Base-by-base conservation (phyloP, 2,797 vertebrate species). In the Dicrostonyx torquatus region DNA sequence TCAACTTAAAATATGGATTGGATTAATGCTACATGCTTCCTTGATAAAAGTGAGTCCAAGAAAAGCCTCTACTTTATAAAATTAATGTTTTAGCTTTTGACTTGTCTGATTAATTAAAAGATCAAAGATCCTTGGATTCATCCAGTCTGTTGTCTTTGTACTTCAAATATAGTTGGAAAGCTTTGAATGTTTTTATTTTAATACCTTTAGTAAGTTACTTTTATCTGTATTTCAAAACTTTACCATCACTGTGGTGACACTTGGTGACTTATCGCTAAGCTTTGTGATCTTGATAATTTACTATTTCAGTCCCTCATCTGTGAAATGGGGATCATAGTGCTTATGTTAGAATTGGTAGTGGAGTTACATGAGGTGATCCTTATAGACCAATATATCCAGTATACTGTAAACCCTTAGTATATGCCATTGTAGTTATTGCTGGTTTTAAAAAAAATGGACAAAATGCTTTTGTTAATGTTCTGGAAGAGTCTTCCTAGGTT, bases 121-220 rank as follows among this genome's bases (percentile, higher is more conserved):
- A 85, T 95, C 77, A 91, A 90, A 92, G 48, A 94, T 64, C 53
- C 20, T 80, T 50, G 31, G 34, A 92, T 96, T 95, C 64, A 90
- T 73, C 87, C 93, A 77, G 50, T 93, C 79, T 89, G 6, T 97
- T 94, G 70, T 37, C 86, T 96, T 97, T 93, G 86, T 94, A 83
- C 68, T 92, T 55, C 31, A 93, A 93, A 48, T 88, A 88, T 93
- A 96, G 34, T 94, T 94, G 84, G 79, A 93, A 68, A 96, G 85
- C 91, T 96, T 95, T 93, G 87, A 91, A 88, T 91, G 91, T 93
- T 95, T 48, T 91, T 95, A 66, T 89, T 91, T 55, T 87, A n/a
- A 94, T 94, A 85, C 17, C 34, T 90, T 89, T 20, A 89, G 37
- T 48, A 45, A 66, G 40, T 95, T 96, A 88, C 80, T 91, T 92